These are phyloP conservation scores for Cyaniris semiargus DNA, from an alignment of 2,888 invertebrate genomes.

Conservation along the genomic window DNA sequence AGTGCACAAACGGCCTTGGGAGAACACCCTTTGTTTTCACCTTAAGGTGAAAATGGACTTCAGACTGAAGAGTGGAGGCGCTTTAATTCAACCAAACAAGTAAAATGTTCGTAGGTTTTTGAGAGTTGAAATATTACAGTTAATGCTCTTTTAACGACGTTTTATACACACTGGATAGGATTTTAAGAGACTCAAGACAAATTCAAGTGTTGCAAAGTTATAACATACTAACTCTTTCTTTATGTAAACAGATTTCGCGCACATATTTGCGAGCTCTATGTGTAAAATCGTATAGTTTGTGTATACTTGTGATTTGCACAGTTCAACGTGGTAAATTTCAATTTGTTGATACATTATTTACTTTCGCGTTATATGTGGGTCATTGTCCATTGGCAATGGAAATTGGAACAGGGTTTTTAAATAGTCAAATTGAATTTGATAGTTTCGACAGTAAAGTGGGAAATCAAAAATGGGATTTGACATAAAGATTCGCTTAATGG, in stretches of 20 bases:
- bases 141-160: background rate
- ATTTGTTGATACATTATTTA: conserved; percentile 13
- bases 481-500: no score
- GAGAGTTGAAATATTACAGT: background rate
- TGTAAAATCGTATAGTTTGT: conserved; percentile 23
- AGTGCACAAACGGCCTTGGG: background rate
- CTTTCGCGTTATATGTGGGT: conserved; percentile 12
- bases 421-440: background rate
- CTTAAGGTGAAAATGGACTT: background rate
- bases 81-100: background rate
- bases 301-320: conserved; percentile 25
- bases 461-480: background rate
- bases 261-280: conserved; percentile 24
- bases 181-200: background rate
- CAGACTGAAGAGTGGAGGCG: background rate
- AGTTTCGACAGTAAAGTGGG: background rate
- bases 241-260: conserved; percentile 19
- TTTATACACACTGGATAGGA: background rate
- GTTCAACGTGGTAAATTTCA: conserved; percentile 27
- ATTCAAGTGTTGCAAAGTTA: background rate
- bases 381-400: conserved; percentile 13
- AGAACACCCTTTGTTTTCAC: background rate
- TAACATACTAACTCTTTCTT: background rate
- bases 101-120: background rate
- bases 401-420: background rate